These are phyloP conservation scores for Metellina segmentata DNA, from an alignment of 2,888 invertebrate species.

Conservation along the genomic window DNA sequence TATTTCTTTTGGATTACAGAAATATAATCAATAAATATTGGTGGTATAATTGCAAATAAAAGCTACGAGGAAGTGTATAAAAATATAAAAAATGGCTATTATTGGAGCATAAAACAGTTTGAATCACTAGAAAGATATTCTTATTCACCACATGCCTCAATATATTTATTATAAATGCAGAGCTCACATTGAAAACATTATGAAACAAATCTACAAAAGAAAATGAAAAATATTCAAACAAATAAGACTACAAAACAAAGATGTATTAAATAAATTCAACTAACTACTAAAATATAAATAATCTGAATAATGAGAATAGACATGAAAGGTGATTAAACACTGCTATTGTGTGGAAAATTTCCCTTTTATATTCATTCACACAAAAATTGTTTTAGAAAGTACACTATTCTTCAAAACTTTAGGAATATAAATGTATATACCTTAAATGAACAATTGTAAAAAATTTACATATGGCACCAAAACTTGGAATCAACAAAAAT, in stretches of 20 bases:
- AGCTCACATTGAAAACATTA: background rate
- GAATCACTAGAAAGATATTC: background rate
- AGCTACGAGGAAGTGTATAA: constrained; percentile 4
- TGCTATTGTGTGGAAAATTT: too few species aligned
- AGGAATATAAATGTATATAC: background rate
- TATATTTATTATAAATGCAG: background rate
- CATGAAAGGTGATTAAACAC: too few species aligned
- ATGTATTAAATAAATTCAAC: too few species aligned
- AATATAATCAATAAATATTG: constrained; percentile 16
- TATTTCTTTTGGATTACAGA: background rate
- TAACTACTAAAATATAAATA: too few species aligned
- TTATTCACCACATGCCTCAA: background rate
- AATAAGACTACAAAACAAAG: too few species aligned
- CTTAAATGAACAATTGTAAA: background rate
- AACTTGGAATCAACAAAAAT: background rate
- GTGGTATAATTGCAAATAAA: background rate
- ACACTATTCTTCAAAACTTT: background rate
- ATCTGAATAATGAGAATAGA: too few species aligned
- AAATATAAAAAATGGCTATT: constrained; percentile 6
- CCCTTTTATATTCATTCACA: too few species aligned
- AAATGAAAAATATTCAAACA: too few species aligned
- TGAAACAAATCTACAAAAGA: too few species aligned
- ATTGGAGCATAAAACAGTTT: background rate
- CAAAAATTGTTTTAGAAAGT: too few species aligned
- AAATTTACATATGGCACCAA: background rate